Conservation (phyloP, 2,797 vertebrate genomes). For the Nothura maculosa region DNA sequence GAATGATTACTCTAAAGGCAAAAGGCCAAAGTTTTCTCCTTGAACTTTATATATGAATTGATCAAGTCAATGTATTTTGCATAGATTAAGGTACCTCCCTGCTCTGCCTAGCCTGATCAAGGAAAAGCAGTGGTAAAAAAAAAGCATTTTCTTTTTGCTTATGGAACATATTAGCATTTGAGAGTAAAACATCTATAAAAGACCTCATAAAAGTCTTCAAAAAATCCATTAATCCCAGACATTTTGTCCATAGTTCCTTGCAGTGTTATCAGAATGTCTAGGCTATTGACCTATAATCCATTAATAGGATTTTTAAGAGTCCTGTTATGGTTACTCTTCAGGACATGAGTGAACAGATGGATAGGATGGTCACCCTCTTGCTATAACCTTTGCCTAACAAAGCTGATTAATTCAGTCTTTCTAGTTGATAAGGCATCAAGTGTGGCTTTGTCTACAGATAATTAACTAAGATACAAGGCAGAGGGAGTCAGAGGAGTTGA, state of each 20-base stretch:
- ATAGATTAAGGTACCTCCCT: constrained; percentile 56
- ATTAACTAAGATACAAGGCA: constrained; percentile 55
- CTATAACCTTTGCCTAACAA: constrained; percentile 67
- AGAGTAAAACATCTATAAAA: constrained; percentile 50
- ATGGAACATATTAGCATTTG: constrained; percentile 57
- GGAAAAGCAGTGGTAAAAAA: constrained; percentile 30
- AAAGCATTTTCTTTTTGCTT: constrained; percentile 31
- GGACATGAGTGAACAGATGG: constrained; percentile 52
- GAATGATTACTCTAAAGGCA: constrained; percentile 53
- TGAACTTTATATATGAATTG: constrained; percentile 73
- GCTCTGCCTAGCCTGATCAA: constrained; percentile 43
- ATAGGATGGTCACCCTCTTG: constrained; percentile 36
- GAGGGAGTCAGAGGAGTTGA: constrained; percentile 9
- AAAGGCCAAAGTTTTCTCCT: constrained; percentile 37
- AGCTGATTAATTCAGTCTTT: constrained; percentile 66
- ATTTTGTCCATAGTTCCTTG: constrained; percentile 47
- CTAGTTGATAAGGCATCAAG: constrained; percentile 59
- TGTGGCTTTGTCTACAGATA: constrained; percentile 51
- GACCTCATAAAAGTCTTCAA: constrained; percentile 49
- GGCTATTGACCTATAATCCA: constrained; percentile 71
- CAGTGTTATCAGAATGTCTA: constrained; percentile 25
- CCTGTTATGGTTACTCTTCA: constrained; percentile 50
- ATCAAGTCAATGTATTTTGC: constrained; percentile 57
- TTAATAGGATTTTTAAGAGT: constrained; percentile 72
- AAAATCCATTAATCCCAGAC: constrained; percentile 65